Evolutionary conservation across 2,888 invertebrate genomes (phyloP), one percentile per base, ranked within the genome.

Genomic region (Vesta saturnalis): DNA sequence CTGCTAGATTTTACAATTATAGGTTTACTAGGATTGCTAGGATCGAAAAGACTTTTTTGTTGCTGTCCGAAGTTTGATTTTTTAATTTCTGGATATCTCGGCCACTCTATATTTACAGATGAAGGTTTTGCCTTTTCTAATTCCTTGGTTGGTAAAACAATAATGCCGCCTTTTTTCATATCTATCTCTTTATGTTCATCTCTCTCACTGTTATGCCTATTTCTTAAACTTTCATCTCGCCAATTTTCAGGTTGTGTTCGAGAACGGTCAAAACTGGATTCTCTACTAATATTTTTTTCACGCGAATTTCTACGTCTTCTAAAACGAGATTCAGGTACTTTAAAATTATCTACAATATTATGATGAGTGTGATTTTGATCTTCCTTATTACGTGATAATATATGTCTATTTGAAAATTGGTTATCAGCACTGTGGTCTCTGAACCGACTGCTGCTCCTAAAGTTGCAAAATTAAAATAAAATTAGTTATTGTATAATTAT

Each of bases 11-110:
- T 89, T 67, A 92, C 88, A 73, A 92, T 87, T 71, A 93, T 93
- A 16, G 92, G 92, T 84, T 90, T 92, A 67, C 88, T 88, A 0
- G 90, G 90, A 81, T 90, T 90, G 73, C 88, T 88, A 0, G 88
- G 90, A 81, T 90, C 89, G 74, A 86, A 90, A 4, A 90, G 81
- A 14, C 86, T 88, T 75, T 87, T 86, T 73, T 86, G 85, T 59
- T 83, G 81, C 64, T 77, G 77, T 1, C 73, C 75, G 12, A 74
- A 71, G 21, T 67, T 35, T 0, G 71, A 57, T 65, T 76, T 76
- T 47, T 73, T 61, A 15, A 72, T 67, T 52, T 74, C 73, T 1
- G 74, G 73, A 55, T 70, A 72, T 55, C 63, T 71, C 3, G 76
- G 76, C 15, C 71, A 71, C 35, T 77, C 76, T 3, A 73, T 54